Evolutionary conservation across 2,888 invertebrate species (phyloP), one percentile per base, ranked within the genome.

Genomic region (Noctua pronuba): DNA sequence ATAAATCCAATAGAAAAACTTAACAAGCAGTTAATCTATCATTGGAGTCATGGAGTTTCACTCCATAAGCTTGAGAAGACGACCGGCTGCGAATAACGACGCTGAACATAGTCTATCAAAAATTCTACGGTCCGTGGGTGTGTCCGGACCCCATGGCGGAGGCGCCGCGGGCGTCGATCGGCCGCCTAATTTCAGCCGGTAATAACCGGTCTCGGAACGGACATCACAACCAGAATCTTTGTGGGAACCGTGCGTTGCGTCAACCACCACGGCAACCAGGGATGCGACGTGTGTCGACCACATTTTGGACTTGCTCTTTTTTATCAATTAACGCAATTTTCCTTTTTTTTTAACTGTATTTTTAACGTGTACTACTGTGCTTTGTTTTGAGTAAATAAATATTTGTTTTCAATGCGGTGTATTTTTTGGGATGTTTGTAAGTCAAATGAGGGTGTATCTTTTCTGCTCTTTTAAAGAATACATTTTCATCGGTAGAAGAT

Each of bases 171-270:
- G 93, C 92, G 90, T 91, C 88, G 91, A 91, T 92, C 91, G 90
- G 79, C 88, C 88, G 91, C 92, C 94, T 95, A 95, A 95, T 95
- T 95, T 95, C 90, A 88, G 81, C 83, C 92, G 90, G 93, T 95
- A 95, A 95, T 95, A 94, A 94, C 94, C 91, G 88, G 88, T 88
- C 92, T 89, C 93, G 91, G 88, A 84, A 89, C 90, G 92, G 90
- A 92, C 92, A 92, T 92, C 92, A 92, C 91, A 90, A 86, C 88
- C 92, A 92, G 93, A 93, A 96, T 96, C 96, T 96, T 96, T 96
- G 96, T 95, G 95, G 95, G 95, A 95, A 95, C 93, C 86, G 89
- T 91, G 91, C 92, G 91, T 90, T 91, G 91, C 91, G 89, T 90
- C 85, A 88, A 84, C 85, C 87, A 80, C 88, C 90, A 90, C 79